Evolutionary conservation across 2,797 vertebrate genomes (phyloP), one percentile per base, ranked within the genome.

Genomic region (Cebuella pygmaea): DNA sequence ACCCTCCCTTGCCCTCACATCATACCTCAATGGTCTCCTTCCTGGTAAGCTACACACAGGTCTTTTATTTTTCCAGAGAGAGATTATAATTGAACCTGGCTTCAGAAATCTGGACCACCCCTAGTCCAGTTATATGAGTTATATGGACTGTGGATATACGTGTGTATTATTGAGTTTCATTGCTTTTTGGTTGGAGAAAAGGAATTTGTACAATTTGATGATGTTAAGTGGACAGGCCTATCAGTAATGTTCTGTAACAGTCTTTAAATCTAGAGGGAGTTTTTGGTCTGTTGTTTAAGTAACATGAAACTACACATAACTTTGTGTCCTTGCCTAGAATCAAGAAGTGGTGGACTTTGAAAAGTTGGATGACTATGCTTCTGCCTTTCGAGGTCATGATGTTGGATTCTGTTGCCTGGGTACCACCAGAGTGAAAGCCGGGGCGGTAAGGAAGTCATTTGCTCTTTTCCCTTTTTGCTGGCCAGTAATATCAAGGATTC

Each of bases 391-490:
- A 98, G 99, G 99, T 11, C 99, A 99, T 9, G 99, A 99, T 87
- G 99, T 99, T 1, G 99, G 99, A 80, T 99, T 99, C 98, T 99
- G 99, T 98, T 99, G 99, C 96, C 98, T 99, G 96, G 99, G 99
- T 74, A 99, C 99, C 70, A 99, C 99, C 83, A 99, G 97, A 96
- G 99, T 97, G 6, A 99, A 99, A 98, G 98, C 99, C 0, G 99
- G 99, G 10, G 96, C 97, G 97, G 99, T 99, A 98, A 99, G 99
- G 98, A 93, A 92, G 55, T 84, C 59, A 74, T 89, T 64, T 13
- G 7, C 22, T 2, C 4, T 39, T 26, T 86, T 79, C 30, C 24
- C 17, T 72, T 70, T 44, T 93, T 13, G 26, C 39, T 86, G 88
- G 44, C 94, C 85, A 41, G 41, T 59, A 11, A 59, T 55, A 1